Base-by-base conservation (phyloP, 1,140 invertebrate genomes). In the Apocrypta bakeri region DNA sequence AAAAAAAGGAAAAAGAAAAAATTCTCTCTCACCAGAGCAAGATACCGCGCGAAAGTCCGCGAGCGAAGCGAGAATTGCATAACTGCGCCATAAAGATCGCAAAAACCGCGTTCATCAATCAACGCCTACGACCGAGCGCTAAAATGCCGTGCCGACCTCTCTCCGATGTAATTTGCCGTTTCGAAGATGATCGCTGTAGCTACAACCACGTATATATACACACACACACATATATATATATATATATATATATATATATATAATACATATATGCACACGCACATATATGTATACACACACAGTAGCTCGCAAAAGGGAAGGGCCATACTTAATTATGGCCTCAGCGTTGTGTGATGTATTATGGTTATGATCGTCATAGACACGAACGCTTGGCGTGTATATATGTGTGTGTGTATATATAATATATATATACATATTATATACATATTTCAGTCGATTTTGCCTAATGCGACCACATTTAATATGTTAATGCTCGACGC, bases 111-210 rank as follows among this genome's bases (percentile, higher is more conserved):
- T 37, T 63, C 74, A 82, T 82, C 81, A 82, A 78, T 82, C 81
- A 82, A 82, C 63, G 63, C 73, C 72, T 42, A 17, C 31, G 9
- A 75, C 27, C 71, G 7, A 24, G 63, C 24, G 79, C 21, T 81
- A 42, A 75, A 81, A 73, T 75, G 37, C 24, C 61, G 72, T 68
- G 21, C 79, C 40, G 14, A 17, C n/a, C 63, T 68, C 81, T 25
- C 48, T 63, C n/a, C 48, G 68, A 82, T 72, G 75, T 68, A 83
- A 83, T 83, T 83, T 74, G 81, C 76, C 75, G 33, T 79, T 79
- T 56, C 56, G 69, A 83, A 79, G 81, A 83, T 74, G 81, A 83
- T 74, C 24, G 42, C 17, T 61, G 27, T 37, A 17, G 27, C 17
- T 24, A 12, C 63, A 37, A 3, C 40, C 1, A 37, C 37, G 37